Base-by-base conservation (phyloP, 2,888 invertebrate species). In the Eupithecia subumbrata region DNA sequence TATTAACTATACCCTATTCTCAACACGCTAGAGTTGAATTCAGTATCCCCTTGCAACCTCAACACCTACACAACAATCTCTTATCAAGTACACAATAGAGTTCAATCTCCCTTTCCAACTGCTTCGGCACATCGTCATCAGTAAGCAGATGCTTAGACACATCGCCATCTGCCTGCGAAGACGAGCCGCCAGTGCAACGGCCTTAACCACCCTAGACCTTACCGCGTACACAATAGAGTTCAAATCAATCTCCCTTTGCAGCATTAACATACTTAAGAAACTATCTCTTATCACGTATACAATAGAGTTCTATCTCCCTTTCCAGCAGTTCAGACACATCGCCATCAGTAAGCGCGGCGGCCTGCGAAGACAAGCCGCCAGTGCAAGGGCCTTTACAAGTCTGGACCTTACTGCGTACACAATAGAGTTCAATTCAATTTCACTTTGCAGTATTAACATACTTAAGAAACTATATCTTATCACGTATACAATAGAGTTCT, bases 341-440 rank as follows among this genome's bases (percentile, higher is more conserved):
- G 1, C 92, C 93, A 0, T 90, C 91, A 0, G 83, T 87, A 68
- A 89, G 90, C 78, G 87, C 89, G 40, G 83, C 85, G 89, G 95
- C 84, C 84, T 87, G 86, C 18, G 95, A 94, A 67, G 97, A 97
- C 80, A 98, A 98, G 86, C 96, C 97, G 18, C 98, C 98, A 1
- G 99, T 99, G 0, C 99, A 99, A 91, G 99, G 99, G 5, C 99
- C 99, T 1, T 95, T 99, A 84, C 99, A 99, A 40, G 97, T 97
- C 40, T 40, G 9, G 40, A 52, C 52, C 9, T 9, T 18, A 52
- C 7, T 3, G 3, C 52, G 7, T 2, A 18, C 48, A 56, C 22
- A 22, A 56, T 12, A 56, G 11, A 56, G 56, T 18, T 56, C 1
- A 56, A 56, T 56, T 22, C n/a, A n/a, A 8, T 18, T 9, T n/a